Conservation (phyloP, 2,888 invertebrate species). For the Antitype chi region DNA sequence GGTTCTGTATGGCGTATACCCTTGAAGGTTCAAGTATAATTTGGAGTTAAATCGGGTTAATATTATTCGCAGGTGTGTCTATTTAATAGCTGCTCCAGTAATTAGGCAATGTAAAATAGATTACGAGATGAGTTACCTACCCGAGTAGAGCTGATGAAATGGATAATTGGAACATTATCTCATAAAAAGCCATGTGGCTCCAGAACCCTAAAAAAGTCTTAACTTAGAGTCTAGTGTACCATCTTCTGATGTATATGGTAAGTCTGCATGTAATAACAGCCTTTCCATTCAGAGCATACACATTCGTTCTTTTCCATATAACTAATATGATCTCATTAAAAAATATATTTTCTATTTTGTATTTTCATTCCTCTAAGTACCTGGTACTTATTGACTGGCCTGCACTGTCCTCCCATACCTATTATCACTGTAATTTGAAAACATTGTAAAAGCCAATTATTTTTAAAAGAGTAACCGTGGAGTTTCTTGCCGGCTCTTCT, state of each 20-base stretch:
- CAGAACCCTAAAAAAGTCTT: neutral
- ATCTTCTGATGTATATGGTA: neutral
- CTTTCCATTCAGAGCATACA: neutral
- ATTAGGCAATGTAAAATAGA: neutral
- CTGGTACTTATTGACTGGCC: too few relatives aligned
- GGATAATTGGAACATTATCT: neutral
- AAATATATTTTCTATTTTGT: too few relatives aligned
- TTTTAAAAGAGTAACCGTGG: too few relatives aligned
- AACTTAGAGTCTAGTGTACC: neutral
- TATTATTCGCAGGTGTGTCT: constrained; percentile 13
- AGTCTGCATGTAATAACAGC: neutral
- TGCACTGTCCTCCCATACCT: too few relatives aligned
- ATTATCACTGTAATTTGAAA: too few relatives aligned
- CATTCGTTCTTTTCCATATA: neutral
- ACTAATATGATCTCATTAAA: constrained; percentile 34
- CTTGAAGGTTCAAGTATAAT: neutral
- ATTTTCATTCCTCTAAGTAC: too few relatives aligned
- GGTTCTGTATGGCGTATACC: constrained; percentile 45
- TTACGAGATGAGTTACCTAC: neutral
- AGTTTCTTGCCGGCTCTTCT: too few relatives aligned
- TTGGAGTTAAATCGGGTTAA: constrained; percentile 1
- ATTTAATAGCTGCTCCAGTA: neutral
- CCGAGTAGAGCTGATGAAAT: neutral
- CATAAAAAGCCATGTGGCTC: neutral
- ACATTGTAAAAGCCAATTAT: too few relatives aligned